Evolutionary conservation across 2,888 invertebrate genomes (phyloP).

Genomic region (Thymelicus lineola): DNA sequence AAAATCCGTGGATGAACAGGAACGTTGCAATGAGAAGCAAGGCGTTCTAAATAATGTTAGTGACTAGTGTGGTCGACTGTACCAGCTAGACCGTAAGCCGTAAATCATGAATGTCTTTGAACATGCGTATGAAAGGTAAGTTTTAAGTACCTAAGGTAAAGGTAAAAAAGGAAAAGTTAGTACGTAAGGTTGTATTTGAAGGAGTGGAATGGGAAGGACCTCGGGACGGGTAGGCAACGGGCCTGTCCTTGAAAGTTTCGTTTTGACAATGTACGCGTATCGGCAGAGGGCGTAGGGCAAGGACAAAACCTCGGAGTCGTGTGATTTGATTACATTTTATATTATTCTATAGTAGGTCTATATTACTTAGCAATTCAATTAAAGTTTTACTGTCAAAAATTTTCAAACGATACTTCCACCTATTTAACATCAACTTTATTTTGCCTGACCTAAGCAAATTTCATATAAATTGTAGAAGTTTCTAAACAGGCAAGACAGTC

Average conservation of each 20-base stretch:
- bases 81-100: slow-evolving; percentile 39
- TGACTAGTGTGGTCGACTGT: slow-evolving; percentile 38
- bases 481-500: no score
- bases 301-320: slow-evolving; percentile 11
- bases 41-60: slow-evolving; percentile 49
- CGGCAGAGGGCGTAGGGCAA: slow-evolving; percentile 27
- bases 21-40: slow-evolving; percentile 52
- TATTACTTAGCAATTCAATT: no score
- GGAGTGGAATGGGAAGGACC: slow-evolving; percentile 50
- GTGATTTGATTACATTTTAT: not conserved
- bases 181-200: no score
- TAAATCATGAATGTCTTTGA: slow-evolving; percentile 55
- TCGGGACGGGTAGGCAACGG: slow-evolving; percentile 55
- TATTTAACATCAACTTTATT: no score
- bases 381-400: no score
- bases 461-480: no score
- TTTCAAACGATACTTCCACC: no score
- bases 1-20: slow-evolving; percentile 61
- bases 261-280: slow-evolving; percentile 63
- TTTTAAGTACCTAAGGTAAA: slow-evolving; percentile 26
- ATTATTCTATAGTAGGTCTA: no score
- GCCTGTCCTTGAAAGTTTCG: slow-evolving; percentile 65
- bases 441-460: no score
- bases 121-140: slow-evolving; percentile 55
- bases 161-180: no score